Base-by-base conservation (phyloP, 2,888 invertebrate species). In the Craniophora ligustri region DNA sequence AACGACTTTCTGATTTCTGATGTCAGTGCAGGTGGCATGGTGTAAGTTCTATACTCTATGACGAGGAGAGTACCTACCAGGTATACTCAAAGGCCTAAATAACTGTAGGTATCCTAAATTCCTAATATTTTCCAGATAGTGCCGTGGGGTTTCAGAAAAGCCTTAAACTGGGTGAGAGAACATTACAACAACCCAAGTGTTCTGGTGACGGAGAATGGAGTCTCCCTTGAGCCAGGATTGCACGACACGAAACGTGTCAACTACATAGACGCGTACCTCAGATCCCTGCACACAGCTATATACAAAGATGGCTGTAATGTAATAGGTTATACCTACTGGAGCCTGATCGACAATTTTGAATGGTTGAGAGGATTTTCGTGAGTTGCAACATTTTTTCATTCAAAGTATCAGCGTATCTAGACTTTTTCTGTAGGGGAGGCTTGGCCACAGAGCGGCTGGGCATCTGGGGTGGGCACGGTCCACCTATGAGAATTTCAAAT, bases 291-390 rank as follows among this genome's bases (percentile, higher is more conserved):
- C 34, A 72, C 84, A 2, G 94, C 95, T 0, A 75, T 95, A 0
- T 67, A 77, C 0, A 87, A 93, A 28, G 95, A 96, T 78, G 93
- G 94, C 0, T 95, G 95, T 61, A 89, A 91, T 41, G 93, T 96
- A 0, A 79, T 89, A 6, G 96, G 95, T 0, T 98, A 97, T 77
- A 95, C 96, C 0, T 95, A 95, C 47, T 97, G 97, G 97, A 96
- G 96, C 63, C 85, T 98, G 11, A 94, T 97, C 86, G 97, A 98
- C 76, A 97, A 97, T 78, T 97, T 96, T 84, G 97, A 98, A 82
- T 97, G 97, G 97, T 92, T 93, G 54, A 91, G 94, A 34, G 97
- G 97, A 18, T 97, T 94, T 79, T 95, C 95, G 95, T 96, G 61
- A 90, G 92, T 88, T 40, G 14, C n/a, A 8, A 4, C 2, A 28